These are phyloP conservation scores for Leuctra nigra DNA, from an alignment of 2,888 invertebrate species.

Conservation along the genomic window DNA sequence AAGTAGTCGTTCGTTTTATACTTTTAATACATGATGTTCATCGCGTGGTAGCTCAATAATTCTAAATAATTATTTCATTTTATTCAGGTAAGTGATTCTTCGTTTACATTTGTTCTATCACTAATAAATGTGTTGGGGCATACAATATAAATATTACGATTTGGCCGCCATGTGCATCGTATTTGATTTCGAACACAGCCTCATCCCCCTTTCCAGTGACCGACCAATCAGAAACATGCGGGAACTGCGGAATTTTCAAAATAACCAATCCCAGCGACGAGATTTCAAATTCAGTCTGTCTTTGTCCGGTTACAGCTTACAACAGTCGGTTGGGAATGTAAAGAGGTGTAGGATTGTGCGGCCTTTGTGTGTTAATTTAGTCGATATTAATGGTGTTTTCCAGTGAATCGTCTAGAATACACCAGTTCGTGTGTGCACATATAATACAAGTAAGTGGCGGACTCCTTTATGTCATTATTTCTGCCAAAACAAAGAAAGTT, in stretches of 20 bases:
- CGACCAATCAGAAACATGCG: constrained; percentile 43
- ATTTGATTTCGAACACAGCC: constrained; percentile 22
- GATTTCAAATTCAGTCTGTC: constrained; percentile 51
- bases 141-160: constrained; percentile 7
- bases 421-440: background rate
- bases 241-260: constrained; percentile 46
- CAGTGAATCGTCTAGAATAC: background rate
- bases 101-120: background rate
- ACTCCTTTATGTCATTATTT: constrained; percentile 2
- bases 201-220: constrained; percentile 1
- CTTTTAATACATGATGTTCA: background rate
- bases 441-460: background rate
- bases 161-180: constrained; percentile 25
- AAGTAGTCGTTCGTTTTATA: background rate
- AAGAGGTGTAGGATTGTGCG: background rate
- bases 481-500: background rate
- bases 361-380: background rate
- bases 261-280: constrained; percentile 44
- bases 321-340: constrained; percentile 9
- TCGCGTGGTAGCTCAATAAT: background rate
- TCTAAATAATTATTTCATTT: background rate
- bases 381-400: constrained; percentile 14
- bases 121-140: background rate
- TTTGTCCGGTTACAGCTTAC: constrained; percentile 42
- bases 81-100: background rate